These are phyloP conservation scores for Aix galericulata DNA, from an alignment of 2,113 vertebrate genomes.

Conservation along the genomic window DNA sequence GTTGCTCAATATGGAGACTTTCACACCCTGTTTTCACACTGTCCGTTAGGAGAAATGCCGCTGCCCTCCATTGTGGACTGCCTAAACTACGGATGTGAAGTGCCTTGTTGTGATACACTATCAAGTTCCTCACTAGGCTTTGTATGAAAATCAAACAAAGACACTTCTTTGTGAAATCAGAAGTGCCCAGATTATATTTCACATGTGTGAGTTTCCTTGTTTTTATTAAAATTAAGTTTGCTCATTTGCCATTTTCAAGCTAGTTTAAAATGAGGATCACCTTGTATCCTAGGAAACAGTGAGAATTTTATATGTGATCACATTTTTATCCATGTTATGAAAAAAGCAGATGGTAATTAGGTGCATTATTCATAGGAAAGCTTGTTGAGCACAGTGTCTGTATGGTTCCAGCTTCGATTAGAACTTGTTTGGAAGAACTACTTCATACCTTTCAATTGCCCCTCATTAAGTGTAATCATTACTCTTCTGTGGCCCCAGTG, in stretches of 20 bases:
- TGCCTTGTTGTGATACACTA: not conserved
- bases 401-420: constrained; percentile 58
- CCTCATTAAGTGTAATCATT: constrained; percentile 62
- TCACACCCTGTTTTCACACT: not conserved
- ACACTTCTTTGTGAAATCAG: constrained; percentile 64
- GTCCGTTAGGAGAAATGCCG: not conserved
- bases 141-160: constrained; percentile 66
- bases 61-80: not conserved
- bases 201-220: constrained; percentile 69
- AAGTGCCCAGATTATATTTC: constrained; percentile 73
- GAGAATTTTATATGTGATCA: constrained; percentile 75
- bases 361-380: constrained; percentile 70
- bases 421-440: constrained; percentile 63
- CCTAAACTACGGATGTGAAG: not conserved
- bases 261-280: constrained; percentile 77
- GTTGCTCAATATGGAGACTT: not conserved
- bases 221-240: constrained; percentile 82
- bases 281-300: constrained; percentile 80
- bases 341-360: constrained; percentile 75
- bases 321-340: constrained; percentile 69
- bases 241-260: constrained; percentile 76
- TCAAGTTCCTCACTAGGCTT: constrained; percentile 53
- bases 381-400: constrained; percentile 32
- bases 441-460: constrained; percentile 61
- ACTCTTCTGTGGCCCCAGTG: constrained; percentile 36